A percentile compares a stretch with the other conserved stretches of the same genome.
These are phyloP conservation scores for Erynnis tages DNA, from an alignment of 2,888 invertebrate genomes.

Conservation along the genomic window DNA sequence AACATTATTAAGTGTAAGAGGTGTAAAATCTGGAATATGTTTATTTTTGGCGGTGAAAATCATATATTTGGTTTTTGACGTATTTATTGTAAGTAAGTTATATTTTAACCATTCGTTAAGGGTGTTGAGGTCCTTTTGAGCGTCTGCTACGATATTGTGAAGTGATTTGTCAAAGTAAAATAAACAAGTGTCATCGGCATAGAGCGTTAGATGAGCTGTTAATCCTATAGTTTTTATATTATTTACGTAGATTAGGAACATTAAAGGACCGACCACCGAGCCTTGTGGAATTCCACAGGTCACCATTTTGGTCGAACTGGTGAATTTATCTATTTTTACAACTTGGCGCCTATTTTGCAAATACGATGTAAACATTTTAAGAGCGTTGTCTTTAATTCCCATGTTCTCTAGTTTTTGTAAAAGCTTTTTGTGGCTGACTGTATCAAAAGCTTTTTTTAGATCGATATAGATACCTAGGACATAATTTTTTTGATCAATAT, in stretches of 20 bases:
- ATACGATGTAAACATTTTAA: slow-evolving; percentile 2
- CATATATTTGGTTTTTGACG: slow-evolving; percentile 6
- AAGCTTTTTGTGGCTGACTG: slow-evolving; percentile 7
- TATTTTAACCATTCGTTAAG: slow-evolving; percentile 9
- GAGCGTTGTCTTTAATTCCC: slow-evolving; percentile 1
- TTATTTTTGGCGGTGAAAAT: slow-evolving; percentile 6
- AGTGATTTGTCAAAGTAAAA: slow-evolving; percentile 2
- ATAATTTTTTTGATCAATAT: slow-evolving; percentile 12
- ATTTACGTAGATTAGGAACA: slow-evolving; percentile 3
- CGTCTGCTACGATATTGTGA: neutral
- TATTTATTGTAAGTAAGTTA: slow-evolving; percentile 8
- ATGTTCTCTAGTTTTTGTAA: neutral
- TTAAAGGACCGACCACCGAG: neutral
- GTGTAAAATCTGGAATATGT: neutral
- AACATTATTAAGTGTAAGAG: too few species aligned
- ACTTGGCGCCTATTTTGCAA: neutral
- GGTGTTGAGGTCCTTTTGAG: slow-evolving; percentile 1
- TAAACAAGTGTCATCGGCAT: neutral
- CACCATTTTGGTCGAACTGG: neutral
- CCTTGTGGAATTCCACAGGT: neutral
- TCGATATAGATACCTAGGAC: slow-evolving; percentile 16
- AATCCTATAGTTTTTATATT: slow-evolving; percentile 7
- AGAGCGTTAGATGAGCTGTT: slow-evolving; percentile 1
- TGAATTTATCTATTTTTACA: slow-evolving; percentile 5
- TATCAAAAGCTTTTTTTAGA: slow-evolving; percentile 19